Conservation (phyloP, 2,888 invertebrate genomes). For the Maniola hyperantus region DNA sequence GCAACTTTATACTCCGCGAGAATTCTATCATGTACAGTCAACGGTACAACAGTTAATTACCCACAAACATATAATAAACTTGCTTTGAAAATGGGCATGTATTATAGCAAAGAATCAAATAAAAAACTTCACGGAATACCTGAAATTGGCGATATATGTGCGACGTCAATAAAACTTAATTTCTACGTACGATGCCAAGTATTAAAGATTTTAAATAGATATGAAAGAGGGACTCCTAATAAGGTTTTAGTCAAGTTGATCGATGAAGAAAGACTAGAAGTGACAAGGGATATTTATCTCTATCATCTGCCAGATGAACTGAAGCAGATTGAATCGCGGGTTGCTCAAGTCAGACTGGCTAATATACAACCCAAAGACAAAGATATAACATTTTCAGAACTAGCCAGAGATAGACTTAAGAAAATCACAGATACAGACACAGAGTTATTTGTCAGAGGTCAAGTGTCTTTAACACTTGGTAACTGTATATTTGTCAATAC, state of each 20-base stretch:
- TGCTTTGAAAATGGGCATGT: constrained; percentile 65
- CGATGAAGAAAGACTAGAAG: constrained; percentile 81
- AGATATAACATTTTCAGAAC: constrained; percentile 65
- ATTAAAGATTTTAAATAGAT: constrained; percentile 62
- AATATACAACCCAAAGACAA: constrained; percentile 67
- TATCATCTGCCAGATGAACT: constrained; percentile 79
- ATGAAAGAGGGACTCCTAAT: constrained; percentile 57
- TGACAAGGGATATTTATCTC: constrained; percentile 64
- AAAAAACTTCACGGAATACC: constrained; percentile 63
- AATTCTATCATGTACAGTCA: constrained; percentile 51
- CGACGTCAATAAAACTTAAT: constrained; percentile 69
- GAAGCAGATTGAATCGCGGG: constrained; percentile 69
- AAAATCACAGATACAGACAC: constrained; percentile 56
- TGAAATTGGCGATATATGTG: constrained; percentile 82
- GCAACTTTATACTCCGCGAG: constrained; percentile 85
- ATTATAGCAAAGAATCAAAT: constrained; percentile 63
- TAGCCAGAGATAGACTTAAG: constrained; percentile 57
- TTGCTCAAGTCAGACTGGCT: constrained; percentile 62
- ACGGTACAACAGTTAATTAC: constrained; percentile 52
- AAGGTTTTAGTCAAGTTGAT: constrained; percentile 79
- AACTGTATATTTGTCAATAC: constrained; percentile 86
- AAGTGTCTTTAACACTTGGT: constrained; percentile 82
- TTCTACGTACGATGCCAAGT: constrained; percentile 83
- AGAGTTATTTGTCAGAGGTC: constrained; percentile 66
- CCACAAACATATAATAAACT: constrained; percentile 60